Percentiles rank a stretch among this genome's conserved stretches.
phyloP scores from a whole-genome alignment of 2,797 vertebrate genomes.

The Tragopan temminckii region DNA sequence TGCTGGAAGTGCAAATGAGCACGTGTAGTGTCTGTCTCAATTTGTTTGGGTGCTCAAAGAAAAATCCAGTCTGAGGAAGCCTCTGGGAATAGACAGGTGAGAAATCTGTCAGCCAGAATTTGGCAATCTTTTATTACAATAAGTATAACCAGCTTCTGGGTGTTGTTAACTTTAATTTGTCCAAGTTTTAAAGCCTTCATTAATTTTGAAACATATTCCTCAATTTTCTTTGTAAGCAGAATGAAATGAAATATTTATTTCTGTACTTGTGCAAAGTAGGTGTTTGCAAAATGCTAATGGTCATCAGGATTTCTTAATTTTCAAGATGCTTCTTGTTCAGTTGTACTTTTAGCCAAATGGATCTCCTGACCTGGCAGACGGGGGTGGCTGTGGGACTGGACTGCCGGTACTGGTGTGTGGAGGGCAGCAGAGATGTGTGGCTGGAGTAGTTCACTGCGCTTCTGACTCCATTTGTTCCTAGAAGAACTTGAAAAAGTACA shows the following conservation, averaged over 20 bases:
- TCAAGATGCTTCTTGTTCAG: neutral
- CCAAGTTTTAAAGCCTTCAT: neutral
- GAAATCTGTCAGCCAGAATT: too few species aligned
- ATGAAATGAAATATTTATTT: neutral
- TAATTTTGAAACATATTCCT: neutral
- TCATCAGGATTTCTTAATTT: rapidly evolving
- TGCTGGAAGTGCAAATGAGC: rapidly evolving
- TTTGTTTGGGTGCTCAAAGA: neutral
- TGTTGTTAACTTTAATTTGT: neutral
- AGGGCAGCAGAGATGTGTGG: rapidly evolving
- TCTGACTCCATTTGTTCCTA: neutral
- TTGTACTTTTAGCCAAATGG: neutral
- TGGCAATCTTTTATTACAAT: rapidly evolving
- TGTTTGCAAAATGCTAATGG: neutral
- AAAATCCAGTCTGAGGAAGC: neutral
- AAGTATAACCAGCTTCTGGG: too few species aligned
- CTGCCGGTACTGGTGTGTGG: rapidly evolving
- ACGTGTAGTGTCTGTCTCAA: rapidly evolving
- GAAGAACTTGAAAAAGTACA: neutral
- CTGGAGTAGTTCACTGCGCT: neutral
- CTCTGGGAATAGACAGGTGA: rapidly evolving
- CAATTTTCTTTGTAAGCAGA: neutral
- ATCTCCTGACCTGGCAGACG: neutral
- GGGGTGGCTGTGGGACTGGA: rapidly evolving
- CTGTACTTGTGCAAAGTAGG: rapidly evolving